Conservation (phyloP, 2,888 invertebrate genomes). For the Baccha elongata region DNA sequence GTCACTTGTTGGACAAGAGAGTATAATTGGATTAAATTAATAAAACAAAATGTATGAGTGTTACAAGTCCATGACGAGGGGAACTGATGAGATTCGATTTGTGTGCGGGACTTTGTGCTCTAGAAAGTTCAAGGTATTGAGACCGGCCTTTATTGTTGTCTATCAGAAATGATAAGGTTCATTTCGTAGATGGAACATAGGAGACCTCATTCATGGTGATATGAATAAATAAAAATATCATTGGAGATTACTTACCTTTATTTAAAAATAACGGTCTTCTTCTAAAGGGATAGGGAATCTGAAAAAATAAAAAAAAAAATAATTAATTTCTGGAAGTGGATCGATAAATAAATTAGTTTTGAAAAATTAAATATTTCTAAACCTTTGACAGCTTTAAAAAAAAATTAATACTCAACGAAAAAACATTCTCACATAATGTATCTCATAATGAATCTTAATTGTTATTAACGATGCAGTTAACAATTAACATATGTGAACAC, state of each 20-base stretch:
- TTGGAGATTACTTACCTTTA: constrained; percentile 41
- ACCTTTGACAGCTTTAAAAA: not conserved
- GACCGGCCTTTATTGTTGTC: not conserved
- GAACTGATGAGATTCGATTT: constrained; percentile 49
- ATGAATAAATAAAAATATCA: not conserved
- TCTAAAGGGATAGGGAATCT: constrained; percentile 32
- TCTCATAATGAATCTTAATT: constrained; percentile 26
- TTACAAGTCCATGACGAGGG: not conserved
- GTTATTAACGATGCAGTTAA: constrained; percentile 29
- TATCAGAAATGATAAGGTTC: constrained; percentile 6
- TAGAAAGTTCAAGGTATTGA: constrained; percentile 39
- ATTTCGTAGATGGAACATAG: too few relatives aligned
- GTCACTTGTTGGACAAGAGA: constrained; percentile 27
- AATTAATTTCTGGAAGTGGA: not conserved
- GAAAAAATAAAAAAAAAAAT: constrained; percentile 5
- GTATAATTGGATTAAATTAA: constrained; percentile 10
- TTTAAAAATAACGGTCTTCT: constrained; percentile 8
- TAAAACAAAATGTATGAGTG: constrained; percentile 36
- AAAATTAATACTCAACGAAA: not conserved
- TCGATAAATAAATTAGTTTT: not conserved
- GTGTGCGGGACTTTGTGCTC: constrained; percentile 29
- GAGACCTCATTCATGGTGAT: not conserved
- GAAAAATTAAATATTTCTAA: not conserved
- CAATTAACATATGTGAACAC: constrained; percentile 25
- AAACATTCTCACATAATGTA: constrained; percentile 10